phyloP scores from a whole-genome alignment of 1,140 invertebrate genomes.

The Sitodiplosis mosellana region DNA sequence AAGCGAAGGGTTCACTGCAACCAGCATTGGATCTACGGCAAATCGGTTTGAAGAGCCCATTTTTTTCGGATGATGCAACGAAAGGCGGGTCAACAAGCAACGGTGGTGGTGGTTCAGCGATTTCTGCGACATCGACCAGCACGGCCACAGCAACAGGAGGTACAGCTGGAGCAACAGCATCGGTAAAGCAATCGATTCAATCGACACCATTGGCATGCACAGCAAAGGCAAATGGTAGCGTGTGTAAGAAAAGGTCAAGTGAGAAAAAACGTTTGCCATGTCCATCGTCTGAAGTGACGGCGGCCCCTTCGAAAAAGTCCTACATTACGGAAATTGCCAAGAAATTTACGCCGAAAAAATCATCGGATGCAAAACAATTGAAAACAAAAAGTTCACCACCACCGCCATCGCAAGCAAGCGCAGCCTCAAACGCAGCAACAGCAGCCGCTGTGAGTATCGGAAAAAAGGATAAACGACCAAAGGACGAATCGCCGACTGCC shows the following conservation, averaged over 20 bases:
- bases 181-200: neutral
- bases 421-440: neutral
- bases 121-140: neutral
- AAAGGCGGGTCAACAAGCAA: too few species aligned
- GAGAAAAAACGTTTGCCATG: constrained; percentile 23
- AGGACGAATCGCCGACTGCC: constrained; percentile 32
- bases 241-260: neutral
- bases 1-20: constrained; percentile 29
- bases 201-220: neutral
- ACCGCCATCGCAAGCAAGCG: neutral
- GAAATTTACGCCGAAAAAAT: constrained; percentile 2
- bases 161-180: neutral
- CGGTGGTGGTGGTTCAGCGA: too few species aligned
- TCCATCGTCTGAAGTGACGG: constrained; percentile 9
- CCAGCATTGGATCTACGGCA: constrained; percentile 39
- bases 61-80: neutral
- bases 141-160: neutral
- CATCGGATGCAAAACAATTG: neutral
- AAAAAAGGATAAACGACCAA: constrained; percentile 21
- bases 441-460: neutral
- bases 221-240: neutral
- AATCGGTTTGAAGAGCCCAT: constrained; percentile 16
- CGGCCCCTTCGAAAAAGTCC: constrained; percentile 15
- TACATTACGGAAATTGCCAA: constrained; percentile 1
- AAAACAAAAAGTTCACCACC: neutral